Conservation (phyloP, 2,888 invertebrate species). For the Acrobasis repandana region DNA sequence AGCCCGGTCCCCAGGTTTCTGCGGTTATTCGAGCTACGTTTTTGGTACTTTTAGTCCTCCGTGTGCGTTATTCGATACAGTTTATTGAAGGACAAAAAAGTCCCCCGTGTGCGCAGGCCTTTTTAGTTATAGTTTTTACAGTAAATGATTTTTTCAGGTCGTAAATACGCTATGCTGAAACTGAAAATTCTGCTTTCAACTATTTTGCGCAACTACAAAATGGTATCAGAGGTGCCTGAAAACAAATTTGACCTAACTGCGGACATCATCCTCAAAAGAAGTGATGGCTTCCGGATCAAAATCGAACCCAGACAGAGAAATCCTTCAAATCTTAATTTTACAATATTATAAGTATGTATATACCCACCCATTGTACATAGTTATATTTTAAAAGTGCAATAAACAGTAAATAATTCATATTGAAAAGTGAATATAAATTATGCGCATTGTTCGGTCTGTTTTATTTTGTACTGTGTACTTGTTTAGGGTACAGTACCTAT, state of each 20-base stretch:
- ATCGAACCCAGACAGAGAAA: conserved; percentile 84
- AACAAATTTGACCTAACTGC: conserved; percentile 86
- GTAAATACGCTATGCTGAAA: conserved; percentile 91
- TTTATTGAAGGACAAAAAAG: no score
- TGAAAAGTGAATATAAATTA: not conserved
- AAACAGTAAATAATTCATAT: conserved; percentile 15
- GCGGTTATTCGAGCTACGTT: no score
- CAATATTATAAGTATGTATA: not conserved
- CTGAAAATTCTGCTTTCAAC: conserved; percentile 89
- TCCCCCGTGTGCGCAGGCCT: no score
- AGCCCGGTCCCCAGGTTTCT: no score
- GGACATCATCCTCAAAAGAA: conserved; percentile 89
- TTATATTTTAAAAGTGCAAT: conserved; percentile 7
- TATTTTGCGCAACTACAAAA: conserved; percentile 86
- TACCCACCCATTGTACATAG: not conserved
- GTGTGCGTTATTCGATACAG: no score
- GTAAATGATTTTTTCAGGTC: conserved; percentile 66
- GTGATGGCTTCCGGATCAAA: conserved; percentile 87
- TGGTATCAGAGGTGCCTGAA: conserved; percentile 85
- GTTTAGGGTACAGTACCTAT: no score
- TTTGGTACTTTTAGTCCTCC: no score
- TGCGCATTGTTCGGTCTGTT: not conserved
- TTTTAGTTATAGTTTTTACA: no score
- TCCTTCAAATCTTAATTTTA: conserved; percentile 34
- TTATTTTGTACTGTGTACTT: not conserved